Conservation (phyloP, 64 coral and sea anemone species). For the Stichodactyla helianthus region DNA sequence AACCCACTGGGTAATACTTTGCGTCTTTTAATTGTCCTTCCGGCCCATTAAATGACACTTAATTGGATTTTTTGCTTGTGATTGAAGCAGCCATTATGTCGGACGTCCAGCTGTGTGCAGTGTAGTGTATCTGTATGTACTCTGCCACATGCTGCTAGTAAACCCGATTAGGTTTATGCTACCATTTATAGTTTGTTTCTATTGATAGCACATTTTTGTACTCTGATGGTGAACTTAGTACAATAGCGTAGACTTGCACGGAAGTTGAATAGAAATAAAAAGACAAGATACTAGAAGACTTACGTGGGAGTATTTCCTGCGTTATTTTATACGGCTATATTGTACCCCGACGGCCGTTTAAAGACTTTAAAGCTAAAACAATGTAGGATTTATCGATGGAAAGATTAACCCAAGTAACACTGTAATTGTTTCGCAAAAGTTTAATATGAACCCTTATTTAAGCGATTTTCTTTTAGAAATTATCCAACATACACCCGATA, state of each 20-base stretch:
- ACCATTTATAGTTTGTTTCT: not conserved
- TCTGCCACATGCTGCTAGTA: not conserved
- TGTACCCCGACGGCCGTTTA: no score
- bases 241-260: not conserved
- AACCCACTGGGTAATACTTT: not conserved
- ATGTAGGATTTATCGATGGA: no score
- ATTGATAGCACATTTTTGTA: slow-evolving; percentile 1
- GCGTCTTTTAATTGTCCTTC: not conserved
- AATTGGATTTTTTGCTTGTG: not conserved
- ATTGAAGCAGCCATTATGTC: not conserved
- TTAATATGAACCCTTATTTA: no score
- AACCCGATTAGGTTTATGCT: not conserved
- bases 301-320: no score
- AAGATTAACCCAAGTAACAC: no score
- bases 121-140: not conserved
- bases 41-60: not conserved
- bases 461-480: no score
- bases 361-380: no score
- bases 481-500: no score
- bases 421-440: no score
- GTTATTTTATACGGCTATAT: no score
- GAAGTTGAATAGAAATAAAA: not conserved
- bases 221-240: not conserved
- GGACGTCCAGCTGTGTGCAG: not conserved
- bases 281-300: no score